phyloP scores from a whole-genome alignment of 2,113 vertebrate genomes.

The Lichenostomus cassidix region DNA sequence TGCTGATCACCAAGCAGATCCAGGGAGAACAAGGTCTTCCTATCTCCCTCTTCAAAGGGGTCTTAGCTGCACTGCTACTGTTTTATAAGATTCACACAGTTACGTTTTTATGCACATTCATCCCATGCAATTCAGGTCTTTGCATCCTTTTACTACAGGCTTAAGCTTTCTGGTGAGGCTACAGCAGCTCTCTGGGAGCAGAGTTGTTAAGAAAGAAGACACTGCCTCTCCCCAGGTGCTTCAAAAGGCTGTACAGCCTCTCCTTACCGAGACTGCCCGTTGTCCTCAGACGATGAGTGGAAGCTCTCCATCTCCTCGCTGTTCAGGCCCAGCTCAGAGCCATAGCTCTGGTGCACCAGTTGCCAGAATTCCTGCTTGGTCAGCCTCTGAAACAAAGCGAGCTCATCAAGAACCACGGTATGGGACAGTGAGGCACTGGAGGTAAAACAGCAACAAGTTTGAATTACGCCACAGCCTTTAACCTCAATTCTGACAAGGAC shows the following conservation, averaged over 20 bases:
- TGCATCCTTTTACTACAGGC: neutral
- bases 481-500: conserved; percentile 48
- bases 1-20: neutral
- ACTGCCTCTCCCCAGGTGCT: neutral
- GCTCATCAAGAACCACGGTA: neutral
- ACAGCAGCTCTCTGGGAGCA: neutral
- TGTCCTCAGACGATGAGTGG: conserved; percentile 76
- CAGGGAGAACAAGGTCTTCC: neutral
- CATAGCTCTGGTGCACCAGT: conserved; percentile 92
- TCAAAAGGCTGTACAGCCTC: neutral
- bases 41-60: neutral
- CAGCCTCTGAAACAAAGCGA: conserved; percentile 76
- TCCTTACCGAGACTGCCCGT: conserved; percentile 79
- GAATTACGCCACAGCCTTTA: conserved; percentile 57
- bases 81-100: neutral
- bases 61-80: neutral
- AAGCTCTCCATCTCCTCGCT: conserved; percentile 90
- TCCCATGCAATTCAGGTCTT: neutral
- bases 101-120: neutral
- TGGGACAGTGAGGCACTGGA: neutral
- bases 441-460: conserved; percentile 31
- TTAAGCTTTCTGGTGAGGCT: neutral
- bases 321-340: conserved; percentile 88
- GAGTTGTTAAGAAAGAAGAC: neutral
- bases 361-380: conserved; percentile 86